A percentile compares a stretch with the other conserved stretches of the same genome.
phyloP scores from a whole-genome alignment of 1,140 invertebrate genomes.

The Panagrolaimus sp. region DNA sequence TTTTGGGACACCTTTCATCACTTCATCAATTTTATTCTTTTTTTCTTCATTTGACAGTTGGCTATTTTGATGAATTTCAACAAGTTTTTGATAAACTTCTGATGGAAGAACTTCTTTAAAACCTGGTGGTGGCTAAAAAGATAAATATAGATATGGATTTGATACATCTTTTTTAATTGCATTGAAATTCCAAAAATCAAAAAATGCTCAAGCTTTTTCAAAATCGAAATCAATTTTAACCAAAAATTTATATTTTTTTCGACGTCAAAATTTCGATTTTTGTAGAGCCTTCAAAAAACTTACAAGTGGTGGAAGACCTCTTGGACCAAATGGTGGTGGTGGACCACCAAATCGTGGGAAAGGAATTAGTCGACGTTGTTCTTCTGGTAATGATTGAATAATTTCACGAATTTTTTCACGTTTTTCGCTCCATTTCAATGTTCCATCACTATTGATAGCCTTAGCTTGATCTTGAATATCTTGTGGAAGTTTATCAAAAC shows the following conservation, averaged over 20 bases:
- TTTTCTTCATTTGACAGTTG: neutral
- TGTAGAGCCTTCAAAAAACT: too few relatives aligned
- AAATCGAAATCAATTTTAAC: too few relatives aligned
- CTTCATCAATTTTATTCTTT: neutral
- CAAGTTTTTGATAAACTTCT: slow-evolving; percentile 27
- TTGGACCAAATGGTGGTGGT: neutral
- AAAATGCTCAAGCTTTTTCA: too few relatives aligned
- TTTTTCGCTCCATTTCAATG: slow-evolving; percentile 1
- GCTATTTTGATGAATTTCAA: slow-evolving; percentile 12
- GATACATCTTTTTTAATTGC: neutral
- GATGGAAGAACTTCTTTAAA: slow-evolving; percentile 32
- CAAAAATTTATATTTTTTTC: too few relatives aligned
- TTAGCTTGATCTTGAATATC: slow-evolving; percentile 12
- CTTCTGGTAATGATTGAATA: slow-evolving; percentile 13
- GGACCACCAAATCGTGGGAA: neutral
- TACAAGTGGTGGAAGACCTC: neutral
- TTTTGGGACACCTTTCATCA: slow-evolving; percentile 1
- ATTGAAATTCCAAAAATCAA: too few relatives aligned
- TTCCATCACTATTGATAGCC: neutral
- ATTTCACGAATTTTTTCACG: slow-evolving; percentile 15
- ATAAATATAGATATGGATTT: neutral
- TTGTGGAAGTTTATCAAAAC: neutral
- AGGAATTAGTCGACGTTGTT: neutral
- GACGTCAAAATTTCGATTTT: too few relatives aligned
- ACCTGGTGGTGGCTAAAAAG: slow-evolving; percentile 34